phyloP scores from a whole-genome alignment of 2,888 invertebrate genomes.

The Drosophila subquinaria region DNA sequence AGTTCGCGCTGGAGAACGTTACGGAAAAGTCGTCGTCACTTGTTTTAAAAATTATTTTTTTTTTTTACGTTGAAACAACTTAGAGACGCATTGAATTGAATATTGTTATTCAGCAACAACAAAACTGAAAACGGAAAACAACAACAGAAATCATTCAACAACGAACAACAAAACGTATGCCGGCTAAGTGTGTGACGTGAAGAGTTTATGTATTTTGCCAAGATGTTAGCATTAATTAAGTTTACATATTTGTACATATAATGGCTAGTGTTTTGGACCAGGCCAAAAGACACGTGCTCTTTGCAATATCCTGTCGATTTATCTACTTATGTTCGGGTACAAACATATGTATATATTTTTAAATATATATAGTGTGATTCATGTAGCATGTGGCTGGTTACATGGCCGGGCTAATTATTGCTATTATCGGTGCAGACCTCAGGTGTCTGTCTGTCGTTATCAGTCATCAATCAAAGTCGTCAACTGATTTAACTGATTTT shows the following conservation, averaged over 20 bases:
- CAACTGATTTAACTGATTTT: slow-evolving; percentile 18
- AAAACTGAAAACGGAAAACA: not conserved
- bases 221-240: slow-evolving; percentile 28
- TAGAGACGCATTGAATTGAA: slow-evolving; percentile 14
- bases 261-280: slow-evolving; percentile 8
- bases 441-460: slow-evolving; percentile 31
- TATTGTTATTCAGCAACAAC: slow-evolving; percentile 13
- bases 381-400: slow-evolving; percentile 18
- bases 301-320: not conserved
- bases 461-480: slow-evolving; percentile 40
- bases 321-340: not conserved
- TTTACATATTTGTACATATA: not conserved
- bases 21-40: slow-evolving; percentile 73
- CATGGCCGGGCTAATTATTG: slow-evolving; percentile 9
- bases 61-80: slow-evolving; percentile 13
- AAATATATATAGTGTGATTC: slow-evolving; percentile 2
- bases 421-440: slow-evolving; percentile 34
- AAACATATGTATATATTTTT: not conserved
- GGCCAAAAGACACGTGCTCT: slow-evolving; percentile 4
- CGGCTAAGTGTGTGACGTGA: slow-evolving; percentile 26
- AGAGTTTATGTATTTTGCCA: slow-evolving; percentile 26
- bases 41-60: slow-evolving; percentile 27
- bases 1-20: slow-evolving; percentile 78
- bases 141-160: slow-evolving; percentile 14
- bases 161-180: slow-evolving; percentile 25